These are phyloP conservation scores for Endotricha flammealis DNA, from an alignment of 2,888 invertebrate genomes.

Conservation along the genomic window DNA sequence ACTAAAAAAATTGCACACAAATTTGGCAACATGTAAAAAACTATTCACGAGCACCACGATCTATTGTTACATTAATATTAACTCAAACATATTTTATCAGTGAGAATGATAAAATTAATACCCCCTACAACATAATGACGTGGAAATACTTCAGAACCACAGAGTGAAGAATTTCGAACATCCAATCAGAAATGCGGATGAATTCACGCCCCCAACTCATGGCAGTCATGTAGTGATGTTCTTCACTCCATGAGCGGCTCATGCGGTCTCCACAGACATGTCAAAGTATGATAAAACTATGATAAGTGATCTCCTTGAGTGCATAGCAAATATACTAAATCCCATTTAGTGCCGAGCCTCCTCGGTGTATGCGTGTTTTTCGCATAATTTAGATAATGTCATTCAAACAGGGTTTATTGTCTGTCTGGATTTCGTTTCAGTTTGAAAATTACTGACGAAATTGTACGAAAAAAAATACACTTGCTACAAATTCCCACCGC, in stretches of 20 bases:
- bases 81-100: too few species aligned
- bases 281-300: constrained; percentile 31
- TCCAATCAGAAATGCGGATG: constrained; percentile 39
- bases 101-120: constrained; percentile 32
- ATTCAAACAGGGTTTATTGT: too few species aligned
- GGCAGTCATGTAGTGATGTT: constrained; percentile 44
- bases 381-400: constrained; percentile 7
- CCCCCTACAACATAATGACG: constrained; percentile 14
- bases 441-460: too few species aligned
- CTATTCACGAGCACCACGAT: too few species aligned
- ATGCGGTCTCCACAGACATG: constrained; percentile 35
- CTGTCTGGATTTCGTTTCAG: too few species aligned
- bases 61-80: too few species aligned
- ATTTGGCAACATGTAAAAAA: too few species aligned
- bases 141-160: too few species aligned
- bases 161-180: constrained; percentile 17
- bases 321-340: constrained; percentile 41
- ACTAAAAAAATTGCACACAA: too few species aligned
- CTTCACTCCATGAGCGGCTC: constrained; percentile 29
- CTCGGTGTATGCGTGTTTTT: constrained; percentile 16
- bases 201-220: constrained; percentile 62
- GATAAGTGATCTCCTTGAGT: constrained; percentile 35
- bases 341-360: constrained; percentile 47
- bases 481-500: too few species aligned
- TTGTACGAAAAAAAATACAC: too few species aligned